Base-by-base conservation (phyloP, 2,113 vertebrate species). In the Laterallus jamaicensis region DNA sequence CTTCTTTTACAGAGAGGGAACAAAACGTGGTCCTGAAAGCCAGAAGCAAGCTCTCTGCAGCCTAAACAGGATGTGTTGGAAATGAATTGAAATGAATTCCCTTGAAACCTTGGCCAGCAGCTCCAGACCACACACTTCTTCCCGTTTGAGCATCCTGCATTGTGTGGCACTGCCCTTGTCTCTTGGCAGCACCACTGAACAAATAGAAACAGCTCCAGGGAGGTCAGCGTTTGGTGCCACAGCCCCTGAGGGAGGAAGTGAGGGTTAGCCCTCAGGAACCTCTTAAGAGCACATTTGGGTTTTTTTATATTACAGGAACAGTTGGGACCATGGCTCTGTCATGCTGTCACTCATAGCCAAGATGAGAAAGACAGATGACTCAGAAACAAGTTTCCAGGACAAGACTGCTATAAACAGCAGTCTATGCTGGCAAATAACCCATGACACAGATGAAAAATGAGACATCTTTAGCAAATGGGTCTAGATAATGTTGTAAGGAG, bases 181-280 rank as follows among this genome's bases (percentile, higher is more conserved):
- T 88, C 95, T 37, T 68, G 90, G 82, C 69, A 94, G 80, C 58
- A 84, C 18, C 62, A 37, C 44, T 58, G 73, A 82, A 60, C 58
- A 93, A 94, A 88, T 44, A 81, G 90, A 96, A 94, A 52, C 68
- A 90, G 44, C 19, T 77, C 68, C 52, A 90, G 17, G 31, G 62
- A 94, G 77, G 75, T 85, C 74, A 73, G 54, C 28, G 40, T 44
- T 93, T 92, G 73, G 66, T 90, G 26, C 40, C 88, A 90, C 11
- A 44, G 54, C 29, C 47, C 64, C 66, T 32, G 28, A 66, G 76
- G 83, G 60, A 90, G 2, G 5, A 75, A 49, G 42, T 15, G 44
- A 49, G 42, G 35, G 60, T 42, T 54, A 84, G 42, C 28, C 60
- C 66, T 88, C 60, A 68, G 44, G 18, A 93, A 69, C 55, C 86